Evolutionary conservation across 2,113 vertebrate species (phyloP).

Genomic region (Marmota flaviventris): DNA sequence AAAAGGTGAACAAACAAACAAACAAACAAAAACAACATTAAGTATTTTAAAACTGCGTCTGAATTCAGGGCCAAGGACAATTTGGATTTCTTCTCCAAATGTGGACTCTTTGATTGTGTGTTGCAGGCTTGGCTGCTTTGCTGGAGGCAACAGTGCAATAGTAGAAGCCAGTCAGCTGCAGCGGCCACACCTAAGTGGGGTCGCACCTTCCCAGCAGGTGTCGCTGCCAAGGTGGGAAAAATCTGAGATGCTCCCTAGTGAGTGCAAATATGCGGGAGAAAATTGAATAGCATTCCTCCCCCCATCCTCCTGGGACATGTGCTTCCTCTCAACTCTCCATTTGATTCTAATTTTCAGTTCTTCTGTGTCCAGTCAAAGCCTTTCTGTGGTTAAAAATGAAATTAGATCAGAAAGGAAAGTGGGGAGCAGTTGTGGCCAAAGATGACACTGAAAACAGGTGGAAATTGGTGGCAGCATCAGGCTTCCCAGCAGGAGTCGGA

Average conservation of each 20-base stretch:
- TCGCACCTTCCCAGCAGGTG: neutral
- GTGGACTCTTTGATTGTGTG: neutral
- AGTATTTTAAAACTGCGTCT: neutral
- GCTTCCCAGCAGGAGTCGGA: slow-evolving; percentile 78
- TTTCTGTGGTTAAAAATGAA: slow-evolving; percentile 69
- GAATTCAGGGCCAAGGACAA: neutral
- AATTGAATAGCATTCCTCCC: slow-evolving; percentile 53
- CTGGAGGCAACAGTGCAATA: fast-evolving
- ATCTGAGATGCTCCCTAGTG: slow-evolving; percentile 35
- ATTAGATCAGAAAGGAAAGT: slow-evolving; percentile 61
- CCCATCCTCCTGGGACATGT: neutral
- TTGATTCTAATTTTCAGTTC: slow-evolving; percentile 76
- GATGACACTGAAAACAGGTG: slow-evolving; percentile 79
- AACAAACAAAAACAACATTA: neutral
- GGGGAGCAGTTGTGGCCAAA: slow-evolving; percentile 70
- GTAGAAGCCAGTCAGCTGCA: neutral
- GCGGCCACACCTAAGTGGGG: neutral
- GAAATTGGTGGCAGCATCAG: slow-evolving; percentile 70
- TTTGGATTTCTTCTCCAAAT: neutral
- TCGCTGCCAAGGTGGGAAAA: slow-evolving; percentile 64
- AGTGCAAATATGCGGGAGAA: slow-evolving; percentile 63
- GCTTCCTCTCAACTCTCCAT: neutral
- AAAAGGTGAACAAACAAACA: neutral
- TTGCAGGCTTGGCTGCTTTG: neutral
- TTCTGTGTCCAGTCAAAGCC: slow-evolving; percentile 71